Evolutionary conservation across 1,140 invertebrate genomes (phyloP), one percentile per base, ranked within the genome.

Genomic region (Chlorops oryzae): DNA sequence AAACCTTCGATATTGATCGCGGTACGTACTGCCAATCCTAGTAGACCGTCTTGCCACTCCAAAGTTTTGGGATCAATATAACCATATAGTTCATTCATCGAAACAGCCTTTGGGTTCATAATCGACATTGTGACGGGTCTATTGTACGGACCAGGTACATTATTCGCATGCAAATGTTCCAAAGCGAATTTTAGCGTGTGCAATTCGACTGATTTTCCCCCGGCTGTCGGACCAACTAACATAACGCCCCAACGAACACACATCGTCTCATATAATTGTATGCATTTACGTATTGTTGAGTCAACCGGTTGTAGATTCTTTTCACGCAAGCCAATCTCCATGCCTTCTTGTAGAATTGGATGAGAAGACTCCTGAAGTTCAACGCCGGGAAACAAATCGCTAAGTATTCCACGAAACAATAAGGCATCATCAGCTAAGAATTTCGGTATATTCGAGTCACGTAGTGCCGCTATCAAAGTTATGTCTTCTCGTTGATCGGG

Each of bases 371-470:
- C 77, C 0, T 90, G 89, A 37, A 93, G 75, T 9, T 79, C 78
- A 0, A 92, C 78, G 1, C 86, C 88, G 2, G 92, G 92, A 72
- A 96, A 96, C 35, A 96, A 73, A 77, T 96, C 92, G 34, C 83
- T 84, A 10, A 95, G 77, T 50, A 96, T 95, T 27, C 90, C 92
- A 58, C 87, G 77, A 59, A 90, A 95, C 1, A 96, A 75, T 12
- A 88, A 72, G 0, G 88, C 83, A 72, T 96, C 92, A 43, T 89
- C 84, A 5, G 84, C 81, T 39, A 95, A 75, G 70, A 96, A 96
- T 70, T 96, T 96, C 0, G 93, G 91, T 45, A 95, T 73, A 74
- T 96, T 96, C 38, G 91, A 92, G 68, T 96, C 92, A 54, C 90
- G 79, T 22, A 96, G 75, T 0, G 92, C 92, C 59, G 87, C 83